Conservation (phyloP, 2,797 vertebrate species). For the Mus spretus region DNA sequence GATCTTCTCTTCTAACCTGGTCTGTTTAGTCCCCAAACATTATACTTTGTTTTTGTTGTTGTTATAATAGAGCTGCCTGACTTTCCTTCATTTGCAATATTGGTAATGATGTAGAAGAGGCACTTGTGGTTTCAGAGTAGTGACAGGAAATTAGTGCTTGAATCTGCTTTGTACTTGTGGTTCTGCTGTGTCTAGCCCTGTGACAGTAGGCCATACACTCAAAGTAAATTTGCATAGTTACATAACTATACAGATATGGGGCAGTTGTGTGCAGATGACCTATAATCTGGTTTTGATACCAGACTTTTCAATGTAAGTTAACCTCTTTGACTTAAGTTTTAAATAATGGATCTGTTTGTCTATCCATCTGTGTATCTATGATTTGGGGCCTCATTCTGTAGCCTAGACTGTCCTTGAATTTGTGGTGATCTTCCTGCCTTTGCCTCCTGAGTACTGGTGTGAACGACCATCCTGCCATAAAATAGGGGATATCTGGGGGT, state of each 20-base stretch:
- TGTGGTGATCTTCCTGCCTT: neutral
- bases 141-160: constrained; percentile 52
- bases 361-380: neutral
- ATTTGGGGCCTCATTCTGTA: neutral
- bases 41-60: constrained; percentile 61
- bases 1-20: neutral
- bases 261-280: constrained; percentile 2
- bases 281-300: constrained; percentile 5
- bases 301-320: constrained; percentile 62
- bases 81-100: constrained; percentile 42
- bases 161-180: constrained; percentile 17
- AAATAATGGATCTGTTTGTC: constrained; percentile 15
- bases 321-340: constrained; percentile 50
- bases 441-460: neutral
- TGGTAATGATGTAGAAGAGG: constrained; percentile 40
- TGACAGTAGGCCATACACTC: neutral
- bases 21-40: constrained; percentile 58
- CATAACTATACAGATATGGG: neutral
- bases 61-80: constrained; percentile 19
- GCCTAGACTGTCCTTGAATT: neutral
- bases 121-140: constrained; percentile 43
- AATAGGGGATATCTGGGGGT: constrained; percentile 9
- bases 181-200: neutral
- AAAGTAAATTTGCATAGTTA: neutral
- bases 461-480: neutral